Evolutionary conservation across 2,888 invertebrate species (phyloP).

Genomic region (Apeira syringaria): DNA sequence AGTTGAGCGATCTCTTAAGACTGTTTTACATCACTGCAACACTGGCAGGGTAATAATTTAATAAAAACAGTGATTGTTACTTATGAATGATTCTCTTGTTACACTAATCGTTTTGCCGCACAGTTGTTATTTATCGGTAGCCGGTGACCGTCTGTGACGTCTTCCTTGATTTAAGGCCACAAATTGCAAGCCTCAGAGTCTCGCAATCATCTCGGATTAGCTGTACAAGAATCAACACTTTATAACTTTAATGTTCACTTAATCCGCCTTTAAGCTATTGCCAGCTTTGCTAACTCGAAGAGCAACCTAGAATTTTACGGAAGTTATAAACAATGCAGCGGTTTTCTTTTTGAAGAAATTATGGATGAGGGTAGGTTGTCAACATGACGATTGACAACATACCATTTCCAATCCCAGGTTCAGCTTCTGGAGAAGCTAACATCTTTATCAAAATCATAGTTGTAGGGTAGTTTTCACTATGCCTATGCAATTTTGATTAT

Average conservation of each 20-base stretch:
- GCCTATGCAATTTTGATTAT: no score
- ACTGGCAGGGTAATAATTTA: conserved; percentile 47
- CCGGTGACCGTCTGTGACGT: conserved; percentile 51
- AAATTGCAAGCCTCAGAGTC: conserved; percentile 70
- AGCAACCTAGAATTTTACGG: no score
- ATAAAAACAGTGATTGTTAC: conserved; percentile 43
- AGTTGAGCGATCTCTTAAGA: conserved; percentile 4
- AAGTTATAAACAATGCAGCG: no score
- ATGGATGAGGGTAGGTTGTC: no score
- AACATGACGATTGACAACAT: no score
- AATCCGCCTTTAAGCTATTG: conserved; percentile 17
- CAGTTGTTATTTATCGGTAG: conserved; percentile 77
- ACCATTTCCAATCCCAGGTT: no score
- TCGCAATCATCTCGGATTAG: conserved; percentile 56
- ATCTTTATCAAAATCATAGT: no score
- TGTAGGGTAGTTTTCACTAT: no score
- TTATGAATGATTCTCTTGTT: conserved; percentile 61
- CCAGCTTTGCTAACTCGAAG: conserved; percentile 16
- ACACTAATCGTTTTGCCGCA: conserved; percentile 66
- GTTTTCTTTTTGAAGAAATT: no score
- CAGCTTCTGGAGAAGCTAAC: no score
- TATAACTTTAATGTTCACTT: conserved; percentile 29
- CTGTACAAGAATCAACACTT: conserved; percentile 41
- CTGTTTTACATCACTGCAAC: conserved; percentile 6
- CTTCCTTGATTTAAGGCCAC: conserved; percentile 73